Conservation (phyloP, 2,888 invertebrate species). For the Drosophila ochracea region DNA sequence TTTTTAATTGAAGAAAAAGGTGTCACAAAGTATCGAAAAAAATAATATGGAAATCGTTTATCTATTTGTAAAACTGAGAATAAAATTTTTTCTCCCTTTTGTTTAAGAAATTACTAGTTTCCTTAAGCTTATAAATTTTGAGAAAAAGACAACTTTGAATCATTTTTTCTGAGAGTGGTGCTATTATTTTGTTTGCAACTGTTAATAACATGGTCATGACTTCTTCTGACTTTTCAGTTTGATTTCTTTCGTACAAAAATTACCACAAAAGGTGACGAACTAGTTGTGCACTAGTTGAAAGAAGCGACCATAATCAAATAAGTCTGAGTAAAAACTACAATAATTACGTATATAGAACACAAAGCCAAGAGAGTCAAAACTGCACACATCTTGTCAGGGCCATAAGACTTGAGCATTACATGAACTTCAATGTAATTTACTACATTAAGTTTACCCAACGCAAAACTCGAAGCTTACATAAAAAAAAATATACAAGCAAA, state of each 20-base stretch:
- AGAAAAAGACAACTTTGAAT: not conserved
- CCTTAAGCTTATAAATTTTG: not conserved
- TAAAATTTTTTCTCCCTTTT: no score
- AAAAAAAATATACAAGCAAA: not conserved
- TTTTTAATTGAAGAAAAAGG: not conserved
- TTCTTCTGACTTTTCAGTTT: conserved; percentile 34
- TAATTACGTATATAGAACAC: not conserved
- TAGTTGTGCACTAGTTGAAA: conserved; percentile 45
- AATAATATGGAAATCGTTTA: not conserved
- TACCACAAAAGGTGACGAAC: conserved; percentile 67
- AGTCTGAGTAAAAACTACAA: conserved; percentile 15
- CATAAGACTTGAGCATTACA: conserved; percentile 51
- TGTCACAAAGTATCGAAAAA: not conserved
- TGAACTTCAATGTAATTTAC: conserved; percentile 64
- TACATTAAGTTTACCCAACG: conserved; percentile 43
- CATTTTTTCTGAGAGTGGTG: not conserved
- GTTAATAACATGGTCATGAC: conserved; percentile 33
- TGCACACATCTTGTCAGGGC: conserved; percentile 40
- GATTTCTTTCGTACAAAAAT: conserved; percentile 28
- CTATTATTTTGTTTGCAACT: not conserved
- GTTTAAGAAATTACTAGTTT: not conserved
- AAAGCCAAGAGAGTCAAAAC: conserved; percentile 14
- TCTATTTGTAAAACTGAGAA: not conserved
- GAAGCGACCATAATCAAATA: conserved; percentile 60
- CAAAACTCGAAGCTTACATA: conserved; percentile 7